A percentile compares a stretch with the other conserved stretches of the same genome.
phyloP scores from a whole-genome alignment of 1,140 invertebrate genomes.

The Ooceraea biroi region DNA sequence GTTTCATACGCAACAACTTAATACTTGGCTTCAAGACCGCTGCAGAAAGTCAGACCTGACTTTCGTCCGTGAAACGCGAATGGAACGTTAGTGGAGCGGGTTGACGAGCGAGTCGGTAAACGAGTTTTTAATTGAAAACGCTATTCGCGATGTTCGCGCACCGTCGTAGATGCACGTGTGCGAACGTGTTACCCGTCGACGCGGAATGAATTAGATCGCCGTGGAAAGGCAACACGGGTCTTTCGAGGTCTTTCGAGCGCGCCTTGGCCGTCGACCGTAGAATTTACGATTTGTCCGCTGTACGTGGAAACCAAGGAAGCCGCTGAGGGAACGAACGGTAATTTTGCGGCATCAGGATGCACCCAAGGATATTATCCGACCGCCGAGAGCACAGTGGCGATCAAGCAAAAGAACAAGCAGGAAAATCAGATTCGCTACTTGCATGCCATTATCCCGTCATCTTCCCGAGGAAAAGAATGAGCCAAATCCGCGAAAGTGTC shows the following conservation, averaged over 20 bases:
- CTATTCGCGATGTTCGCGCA: conserved; percentile 25
- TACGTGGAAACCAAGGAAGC: conserved; percentile 36
- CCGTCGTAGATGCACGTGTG: too few relatives aligned
- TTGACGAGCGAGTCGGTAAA: conserved; percentile 34
- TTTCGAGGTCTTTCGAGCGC: conserved; percentile 51
- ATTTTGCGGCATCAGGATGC: conserved; percentile 33
- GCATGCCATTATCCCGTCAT: conserved; percentile 13
- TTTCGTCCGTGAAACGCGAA: conserved; percentile 3
- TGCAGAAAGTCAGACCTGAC: conserved; percentile 5
- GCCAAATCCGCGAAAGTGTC: not conserved
- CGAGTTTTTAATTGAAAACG: conserved; percentile 56
- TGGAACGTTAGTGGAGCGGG: conserved; percentile 17
- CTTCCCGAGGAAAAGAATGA: not conserved
- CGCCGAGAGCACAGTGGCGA: not conserved
- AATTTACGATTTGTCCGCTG: conserved; percentile 58
- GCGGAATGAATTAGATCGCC: conserved; percentile 53
- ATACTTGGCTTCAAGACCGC: not conserved
- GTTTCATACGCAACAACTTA: not conserved
- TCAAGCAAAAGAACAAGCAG: conserved; percentile 27
- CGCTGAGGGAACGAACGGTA: conserved; percentile 44
- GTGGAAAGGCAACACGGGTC: not conserved
- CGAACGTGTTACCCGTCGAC: conserved; percentile 21
- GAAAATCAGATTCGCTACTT: conserved; percentile 44
- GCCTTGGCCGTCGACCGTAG: conserved; percentile 32
- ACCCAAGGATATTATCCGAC: conserved; percentile 13